phyloP scores from a whole-genome alignment of 2,113 vertebrate species.

The Ornithorhynchus anatinus region DNA sequence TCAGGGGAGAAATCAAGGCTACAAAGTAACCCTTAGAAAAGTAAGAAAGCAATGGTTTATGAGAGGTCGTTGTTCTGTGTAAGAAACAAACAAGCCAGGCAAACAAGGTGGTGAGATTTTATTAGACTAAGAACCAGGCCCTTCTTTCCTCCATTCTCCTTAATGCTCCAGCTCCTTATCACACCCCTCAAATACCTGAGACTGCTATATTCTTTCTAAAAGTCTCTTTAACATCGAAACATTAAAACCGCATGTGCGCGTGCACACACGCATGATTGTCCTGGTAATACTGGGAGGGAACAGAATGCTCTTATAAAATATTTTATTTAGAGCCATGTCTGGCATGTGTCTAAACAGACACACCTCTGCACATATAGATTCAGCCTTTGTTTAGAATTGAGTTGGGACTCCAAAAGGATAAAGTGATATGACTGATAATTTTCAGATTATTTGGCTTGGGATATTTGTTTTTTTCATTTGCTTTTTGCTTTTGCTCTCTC shows the following conservation, averaged over 20 bases:
- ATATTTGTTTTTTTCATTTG: not conserved
- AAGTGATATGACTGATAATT: not conserved
- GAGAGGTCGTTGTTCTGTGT: slow-evolving; percentile 68
- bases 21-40: slow-evolving; percentile 72
- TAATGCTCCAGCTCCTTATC: no score
- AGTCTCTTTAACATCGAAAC: not conserved
- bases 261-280: not conserved
- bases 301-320: not conserved
- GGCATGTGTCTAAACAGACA: not conserved
- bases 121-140: accelerated
- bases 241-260: not conserved
- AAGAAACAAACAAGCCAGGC: slow-evolving; percentile 61
- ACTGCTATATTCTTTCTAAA: not conserved
- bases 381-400: not conserved
- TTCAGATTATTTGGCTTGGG: not conserved
- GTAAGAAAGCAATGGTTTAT: slow-evolving; percentile 60
- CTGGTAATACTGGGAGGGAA: not conserved
- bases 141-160: not conserved
- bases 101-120: slow-evolving; percentile 25
- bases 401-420: not conserved
- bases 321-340: not conserved
- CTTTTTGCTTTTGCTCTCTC: not conserved
- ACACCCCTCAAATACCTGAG: no score
- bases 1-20: slow-evolving; percentile 80
- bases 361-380: accelerated